A percentile compares a stretch with the other conserved stretches of the same genome.
These are phyloP conservation scores for Chaenogobius annularis DNA, from an alignment of 2,113 vertebrate species.

Conservation along the genomic window DNA sequence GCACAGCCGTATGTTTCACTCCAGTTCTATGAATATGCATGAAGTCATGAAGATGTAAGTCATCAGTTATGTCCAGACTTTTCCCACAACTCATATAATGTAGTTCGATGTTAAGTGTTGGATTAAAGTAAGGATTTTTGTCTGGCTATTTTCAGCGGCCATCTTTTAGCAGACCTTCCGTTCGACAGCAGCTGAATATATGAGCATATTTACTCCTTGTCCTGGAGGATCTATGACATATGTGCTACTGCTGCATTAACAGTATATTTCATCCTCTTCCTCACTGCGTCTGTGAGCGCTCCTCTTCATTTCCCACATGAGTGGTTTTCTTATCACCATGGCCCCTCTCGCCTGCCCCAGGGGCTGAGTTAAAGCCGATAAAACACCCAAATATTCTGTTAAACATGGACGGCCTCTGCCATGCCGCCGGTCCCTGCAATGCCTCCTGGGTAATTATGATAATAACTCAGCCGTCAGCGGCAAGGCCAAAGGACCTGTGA, in stretches of 20 bases:
- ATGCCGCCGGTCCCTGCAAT: slow-evolving; percentile 58
- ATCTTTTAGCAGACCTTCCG: slow-evolving; percentile 33
- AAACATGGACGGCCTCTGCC: slow-evolving; percentile 69
- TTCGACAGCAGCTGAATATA: slow-evolving; percentile 54
- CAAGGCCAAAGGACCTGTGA: slow-evolving; percentile 67
- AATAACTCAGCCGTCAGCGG: slow-evolving; percentile 74
- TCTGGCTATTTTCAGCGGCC: slow-evolving; percentile 23
- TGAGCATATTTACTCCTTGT: slow-evolving; percentile 70
- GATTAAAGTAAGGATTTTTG: background rate
- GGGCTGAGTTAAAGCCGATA: slow-evolving; percentile 71
- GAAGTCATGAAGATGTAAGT: slow-evolving; percentile 45
- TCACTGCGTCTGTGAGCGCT: slow-evolving; percentile 55
- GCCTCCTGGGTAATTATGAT: slow-evolving; percentile 76
- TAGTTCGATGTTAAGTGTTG: background rate
- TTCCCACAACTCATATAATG: no score
- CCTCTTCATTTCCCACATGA: slow-evolving; percentile 73
- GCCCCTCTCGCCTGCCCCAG: slow-evolving; percentile 50
- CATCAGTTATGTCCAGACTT: background rate
- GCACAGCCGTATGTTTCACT: slow-evolving; percentile 49
- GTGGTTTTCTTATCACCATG: slow-evolving; percentile 71
- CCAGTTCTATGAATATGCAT: slow-evolving; percentile 68
- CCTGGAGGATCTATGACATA: slow-evolving; percentile 60
- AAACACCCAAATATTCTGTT: slow-evolving; percentile 78
- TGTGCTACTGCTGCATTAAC: slow-evolving; percentile 64
- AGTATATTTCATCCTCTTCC: slow-evolving; percentile 65